phyloP scores from a whole-genome alignment of 2,113 vertebrate species.

The Myxocyprinus asiaticus region DNA sequence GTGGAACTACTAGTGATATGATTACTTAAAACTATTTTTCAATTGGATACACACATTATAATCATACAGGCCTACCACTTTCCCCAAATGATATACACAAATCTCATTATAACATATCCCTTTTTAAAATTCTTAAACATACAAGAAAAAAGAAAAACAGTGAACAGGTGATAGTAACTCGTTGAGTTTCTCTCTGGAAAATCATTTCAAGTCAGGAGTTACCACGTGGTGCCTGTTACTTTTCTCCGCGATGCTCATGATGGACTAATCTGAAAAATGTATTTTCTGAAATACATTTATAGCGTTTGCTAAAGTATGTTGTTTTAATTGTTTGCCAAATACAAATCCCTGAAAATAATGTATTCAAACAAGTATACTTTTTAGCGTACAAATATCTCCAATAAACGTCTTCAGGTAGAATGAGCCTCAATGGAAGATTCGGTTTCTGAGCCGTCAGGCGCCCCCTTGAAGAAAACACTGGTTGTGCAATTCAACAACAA shows the following conservation, averaged over 20 bases:
- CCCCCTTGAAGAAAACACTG: background rate
- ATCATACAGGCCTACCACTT: no score
- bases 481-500: background rate
- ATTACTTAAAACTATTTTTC: no score
- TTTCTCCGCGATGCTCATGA: background rate
- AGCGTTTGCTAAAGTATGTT: background rate
- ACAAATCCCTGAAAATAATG: background rate
- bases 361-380: background rate
- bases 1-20: no score
- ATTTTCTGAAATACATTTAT: background rate
- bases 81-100: no score
- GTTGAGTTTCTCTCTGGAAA: background rate
- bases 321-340: background rate
- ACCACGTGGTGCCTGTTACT: background rate
- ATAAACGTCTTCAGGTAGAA: background rate
- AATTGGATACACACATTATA: no score
- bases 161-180: no score
- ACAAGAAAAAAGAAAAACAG: no score
- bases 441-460: background rate
- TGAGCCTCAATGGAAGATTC: background rate
- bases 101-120: no score
- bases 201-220: background rate
- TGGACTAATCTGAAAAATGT: background rate
- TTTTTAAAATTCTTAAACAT: no score
- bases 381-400: background rate